Evolutionary conservation across 2,797 vertebrate species (phyloP), one percentile per base, ranked within the genome.

Genomic region (Pseudotriccus pelzelni): DNA sequence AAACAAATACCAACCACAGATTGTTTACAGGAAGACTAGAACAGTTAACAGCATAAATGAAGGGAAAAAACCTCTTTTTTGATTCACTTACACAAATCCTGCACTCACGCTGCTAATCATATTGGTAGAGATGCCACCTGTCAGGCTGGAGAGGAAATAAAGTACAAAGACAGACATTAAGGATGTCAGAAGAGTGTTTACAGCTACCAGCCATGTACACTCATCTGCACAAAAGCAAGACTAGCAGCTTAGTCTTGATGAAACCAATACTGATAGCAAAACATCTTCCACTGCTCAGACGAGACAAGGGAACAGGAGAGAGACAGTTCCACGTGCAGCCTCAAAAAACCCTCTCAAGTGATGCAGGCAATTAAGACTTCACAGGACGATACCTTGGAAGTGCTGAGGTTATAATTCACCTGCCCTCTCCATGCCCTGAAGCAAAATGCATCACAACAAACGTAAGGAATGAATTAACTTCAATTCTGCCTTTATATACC

Each of bases 101-200:
- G 23, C 37, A 17, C n/a, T 70, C 46, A 46, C 56, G 14, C 44
- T 70, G 46, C 63, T 2, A 1, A 27, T 81, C 58, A 49, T 41
- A 25, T 28, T 53, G 72, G 81, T 27, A 70, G 60, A 86, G 60
- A 66, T 73, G 82, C 39, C 72, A 69, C 79, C 53, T 78, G 78
- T 83, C 89, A 89, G 73, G 43, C 53, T 93, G 79, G 59, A 88
- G 53, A 84, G 62, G 75, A 66, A 93, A 63, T 68, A 77, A 87
- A 91, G 52, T 56, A 76, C 70, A 94, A 87, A 93, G 22, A 58
- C 50, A 78, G 73, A 89, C 50, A 72, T 73, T 95, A 82, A 80
- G 32, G 49, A 76, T 88, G 56, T 87, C 73, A 91, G 63, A 78
- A 76, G 70, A 53, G 32, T 77, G 53, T 95, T 97, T 89, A 94